Conservation (phyloP, 2,797 vertebrate genomes). For the Artibeus jamaicensis region DNA sequence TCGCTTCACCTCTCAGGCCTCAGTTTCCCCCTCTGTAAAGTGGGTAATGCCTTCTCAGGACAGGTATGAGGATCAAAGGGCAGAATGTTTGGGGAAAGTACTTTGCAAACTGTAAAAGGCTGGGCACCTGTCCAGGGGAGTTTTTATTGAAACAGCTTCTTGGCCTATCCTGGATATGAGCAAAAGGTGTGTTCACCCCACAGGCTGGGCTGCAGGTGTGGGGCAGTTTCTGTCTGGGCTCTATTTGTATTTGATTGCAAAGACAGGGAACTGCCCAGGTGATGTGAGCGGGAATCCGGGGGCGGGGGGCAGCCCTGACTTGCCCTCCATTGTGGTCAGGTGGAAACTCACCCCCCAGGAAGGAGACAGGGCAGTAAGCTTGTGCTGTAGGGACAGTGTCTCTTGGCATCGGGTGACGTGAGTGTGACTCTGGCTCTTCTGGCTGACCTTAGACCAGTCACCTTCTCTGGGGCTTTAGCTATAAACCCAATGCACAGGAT, state of each 20-base stretch:
- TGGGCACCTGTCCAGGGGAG: not conserved
- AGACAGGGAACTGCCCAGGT: conserved; percentile 40
- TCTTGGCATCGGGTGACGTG: not conserved
- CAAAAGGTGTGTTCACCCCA: not conserved
- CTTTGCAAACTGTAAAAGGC: not conserved
- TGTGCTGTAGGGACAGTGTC: not conserved
- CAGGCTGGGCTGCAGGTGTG: not conserved
- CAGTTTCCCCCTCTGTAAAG: not conserved
- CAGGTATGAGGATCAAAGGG: conserved; percentile 8
- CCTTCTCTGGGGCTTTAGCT: not conserved
- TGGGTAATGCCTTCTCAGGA: not conserved
- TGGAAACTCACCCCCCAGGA: not conserved
- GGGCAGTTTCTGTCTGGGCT: conserved; percentile 14
- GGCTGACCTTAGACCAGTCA: not conserved
- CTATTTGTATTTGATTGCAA: conserved; percentile 58
- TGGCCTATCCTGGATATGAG: not conserved
- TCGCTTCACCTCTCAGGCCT: not conserved
- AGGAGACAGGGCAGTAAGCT: not conserved
- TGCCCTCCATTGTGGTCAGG: not conserved
- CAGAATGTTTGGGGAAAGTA: not conserved
- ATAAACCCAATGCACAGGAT: not conserved
- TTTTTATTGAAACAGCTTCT: not conserved
- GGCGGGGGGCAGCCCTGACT: fast-evolving
- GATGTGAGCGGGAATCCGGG: conserved; percentile 5
- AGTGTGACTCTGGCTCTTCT: not conserved